phyloP scores from a whole-genome alignment of 2,888 invertebrate species.

The Cryptocheilus praepositus region DNA sequence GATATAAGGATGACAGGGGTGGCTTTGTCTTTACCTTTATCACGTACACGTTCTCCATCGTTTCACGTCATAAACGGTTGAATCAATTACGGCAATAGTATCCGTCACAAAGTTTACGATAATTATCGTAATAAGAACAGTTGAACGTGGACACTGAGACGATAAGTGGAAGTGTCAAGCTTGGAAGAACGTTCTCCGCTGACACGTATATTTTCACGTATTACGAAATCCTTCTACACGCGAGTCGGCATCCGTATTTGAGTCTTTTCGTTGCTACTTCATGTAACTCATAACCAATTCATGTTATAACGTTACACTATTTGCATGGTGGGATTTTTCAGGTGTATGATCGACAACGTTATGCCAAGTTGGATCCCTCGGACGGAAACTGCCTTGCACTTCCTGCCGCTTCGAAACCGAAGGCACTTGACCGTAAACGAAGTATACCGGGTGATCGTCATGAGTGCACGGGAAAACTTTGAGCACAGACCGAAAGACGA shows the following conservation, averaged over 20 bases:
- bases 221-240: no score
- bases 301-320: no score
- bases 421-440: conserved; percentile 45
- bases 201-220: no score
- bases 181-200: no score
- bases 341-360: no score
- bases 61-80: conserved; percentile 11
- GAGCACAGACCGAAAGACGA: not conserved
- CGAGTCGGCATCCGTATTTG: not conserved
- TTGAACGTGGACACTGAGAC: no score
- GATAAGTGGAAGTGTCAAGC: no score
- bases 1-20: conserved; percentile 78
- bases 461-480: not conserved
- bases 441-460: conserved; percentile 19
- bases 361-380: conserved; percentile 19
- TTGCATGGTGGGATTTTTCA: no score
- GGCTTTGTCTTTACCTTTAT: conserved; percentile 81
- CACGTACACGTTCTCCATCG: conserved; percentile 82
- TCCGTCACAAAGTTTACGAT: no score
- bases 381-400: conserved; percentile 43
- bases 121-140: no score
- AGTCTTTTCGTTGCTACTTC: not conserved
- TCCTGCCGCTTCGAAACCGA: conserved; percentile 34
- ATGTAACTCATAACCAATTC: no score
- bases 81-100: no score